Conservation (phyloP, 2,797 vertebrate species). For the Phrynocephalus vlangalii region DNA sequence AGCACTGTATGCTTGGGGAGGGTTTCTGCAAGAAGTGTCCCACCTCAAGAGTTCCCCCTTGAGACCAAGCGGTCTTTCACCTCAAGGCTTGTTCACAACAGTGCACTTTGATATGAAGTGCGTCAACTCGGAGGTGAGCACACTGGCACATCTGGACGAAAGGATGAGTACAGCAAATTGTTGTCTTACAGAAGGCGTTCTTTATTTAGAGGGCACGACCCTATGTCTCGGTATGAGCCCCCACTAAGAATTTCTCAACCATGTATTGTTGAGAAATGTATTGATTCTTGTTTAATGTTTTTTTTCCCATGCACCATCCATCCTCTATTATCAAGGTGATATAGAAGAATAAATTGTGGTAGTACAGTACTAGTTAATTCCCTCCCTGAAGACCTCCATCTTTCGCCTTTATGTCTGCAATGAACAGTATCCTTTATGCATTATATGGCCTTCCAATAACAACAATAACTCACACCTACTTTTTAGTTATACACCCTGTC, state of each 20-base stretch:
- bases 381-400: not conserved
- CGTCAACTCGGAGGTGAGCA: too few relatives aligned
- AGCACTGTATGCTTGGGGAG: not conserved
- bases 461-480: slow-evolving; percentile 24
- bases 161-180: accelerated
- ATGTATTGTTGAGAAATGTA: not conserved
- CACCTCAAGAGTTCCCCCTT: not conserved
- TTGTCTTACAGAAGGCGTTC: not conserved
- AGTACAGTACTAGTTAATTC: not conserved
- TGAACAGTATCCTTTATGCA: not conserved
- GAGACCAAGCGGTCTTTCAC: not conserved
- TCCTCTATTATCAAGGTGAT: not conserved
- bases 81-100: not conserved
- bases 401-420: slow-evolving; percentile 23
- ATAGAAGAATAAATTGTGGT: not conserved
- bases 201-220: not conserved
- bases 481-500: slow-evolving; percentile 41
- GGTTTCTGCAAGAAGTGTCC: not conserved
- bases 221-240: not conserved
- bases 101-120: not conserved
- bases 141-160: too few relatives aligned
- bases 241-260: not conserved
- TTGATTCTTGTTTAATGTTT: not conserved
- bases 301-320: not conserved
- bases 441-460: slow-evolving; percentile 37